These are phyloP conservation scores for Sycophaga agraensis DNA, from an alignment of 1,140 invertebrate genomes.

Conservation along the genomic window DNA sequence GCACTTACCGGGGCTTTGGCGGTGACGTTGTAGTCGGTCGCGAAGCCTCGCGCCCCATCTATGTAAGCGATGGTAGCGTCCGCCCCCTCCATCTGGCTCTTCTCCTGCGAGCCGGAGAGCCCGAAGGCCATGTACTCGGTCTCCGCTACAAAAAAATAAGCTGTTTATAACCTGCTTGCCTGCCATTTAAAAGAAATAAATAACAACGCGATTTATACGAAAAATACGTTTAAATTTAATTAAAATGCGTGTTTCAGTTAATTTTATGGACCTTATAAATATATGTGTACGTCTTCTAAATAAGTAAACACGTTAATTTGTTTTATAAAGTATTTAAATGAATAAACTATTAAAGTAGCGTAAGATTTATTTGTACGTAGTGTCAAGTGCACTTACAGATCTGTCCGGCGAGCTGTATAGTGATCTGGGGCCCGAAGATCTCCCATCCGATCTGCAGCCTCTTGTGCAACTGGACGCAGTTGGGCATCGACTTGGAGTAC, in stretches of 20 bases:
- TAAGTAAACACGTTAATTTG: no score
- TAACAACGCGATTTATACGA: no score
- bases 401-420: conserved; percentile 82
- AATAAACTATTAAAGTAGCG: no score
- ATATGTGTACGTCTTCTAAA: no score
- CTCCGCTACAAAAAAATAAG: conserved; percentile 57
- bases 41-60: conserved; percentile 71
- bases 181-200: no score
- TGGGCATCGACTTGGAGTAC: conserved; percentile 64
- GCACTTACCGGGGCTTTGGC: conserved; percentile 73
- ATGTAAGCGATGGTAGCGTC: conserved; percentile 81
- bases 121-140: conserved; percentile 88
- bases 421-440: conserved; percentile 85
- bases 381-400: conserved; percentile 64
- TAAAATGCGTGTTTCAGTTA: no score
- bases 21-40: conserved; percentile 83
- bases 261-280: no score
- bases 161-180: no score
- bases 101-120: conserved; percentile 71
- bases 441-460: conserved; percentile 86
- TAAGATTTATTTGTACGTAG: no score
- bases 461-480: conserved; percentile 83
- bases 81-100: conserved; percentile 80
- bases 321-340: no score
- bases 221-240: background rate